Evolutionary conservation across 2,113 vertebrate species (phyloP), one percentile per base, ranked within the genome.

Genomic region (Laterallus jamaicensis): DNA sequence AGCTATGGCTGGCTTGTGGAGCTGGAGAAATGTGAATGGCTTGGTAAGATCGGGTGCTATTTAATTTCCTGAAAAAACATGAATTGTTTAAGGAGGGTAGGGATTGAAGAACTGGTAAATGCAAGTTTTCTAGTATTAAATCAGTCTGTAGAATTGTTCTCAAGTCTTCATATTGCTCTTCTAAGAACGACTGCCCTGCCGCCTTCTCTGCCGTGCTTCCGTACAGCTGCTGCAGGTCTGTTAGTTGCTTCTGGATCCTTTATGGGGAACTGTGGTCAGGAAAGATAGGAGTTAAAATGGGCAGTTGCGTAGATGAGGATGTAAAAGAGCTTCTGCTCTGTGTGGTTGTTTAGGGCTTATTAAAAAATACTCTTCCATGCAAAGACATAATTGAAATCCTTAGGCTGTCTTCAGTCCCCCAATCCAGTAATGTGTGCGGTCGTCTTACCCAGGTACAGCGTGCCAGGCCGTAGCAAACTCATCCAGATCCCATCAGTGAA

Each of bases 381-480:
- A 11, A 39, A 37, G 32, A 15, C 52, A 0, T 60, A 32, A 20
- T 29, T 50, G 68, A 37, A 50, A 44, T 68, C 8, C 18, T 56
- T 12, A 15, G 4, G 1, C 16, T 75, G 18, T 44, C 26, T 54
- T 21, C 26, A 85, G 70, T 76, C 20, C 19, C 25, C 8, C 37
- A 14, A 2, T 6, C 7, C 37, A 10, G 10, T 26, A 49, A 21
- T 0, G 0, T 31, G 44, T 49, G 21, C 49, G 11, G 49, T 49
- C 11, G 21, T 49, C 49, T 49, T 5, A 28, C 26, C 25, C 1
- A 1, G 44, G 32, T 37, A 22, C 29, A 10, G 2, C 2, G 0
- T 19, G 40, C 28, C 9, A 8, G 14, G 31, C 47, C 2, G 2
- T 19, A 19, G 74, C 1, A 7, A 10, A 19, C 10, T 18, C 5